Evolutionary conservation across 1,140 invertebrate genomes (phyloP).

Genomic region (Pollicipes pollicipes): DNA sequence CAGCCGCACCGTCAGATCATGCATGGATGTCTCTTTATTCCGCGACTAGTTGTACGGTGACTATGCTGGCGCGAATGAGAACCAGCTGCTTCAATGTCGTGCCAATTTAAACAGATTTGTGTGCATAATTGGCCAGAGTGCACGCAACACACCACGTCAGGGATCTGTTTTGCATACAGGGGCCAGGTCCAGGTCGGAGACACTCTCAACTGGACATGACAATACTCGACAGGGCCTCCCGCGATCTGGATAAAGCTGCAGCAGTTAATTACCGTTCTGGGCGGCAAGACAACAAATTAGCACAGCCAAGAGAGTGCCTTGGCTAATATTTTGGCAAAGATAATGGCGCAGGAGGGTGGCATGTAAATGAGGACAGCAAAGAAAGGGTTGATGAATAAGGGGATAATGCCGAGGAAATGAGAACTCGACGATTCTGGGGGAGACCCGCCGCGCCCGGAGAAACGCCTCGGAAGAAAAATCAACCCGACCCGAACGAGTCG

Average conservation of each 20-base stretch:
- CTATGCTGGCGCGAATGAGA: too few species aligned
- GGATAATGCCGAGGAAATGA: background rate
- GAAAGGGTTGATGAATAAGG: slow-evolving; percentile 1
- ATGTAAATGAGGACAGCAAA: background rate
- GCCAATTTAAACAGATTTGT: too few species aligned
- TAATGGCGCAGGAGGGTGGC: background rate
- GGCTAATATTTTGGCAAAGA: slow-evolving; percentile 2
- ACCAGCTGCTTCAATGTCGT: too few species aligned
- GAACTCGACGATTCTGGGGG: background rate
- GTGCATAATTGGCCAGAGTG: too few species aligned
- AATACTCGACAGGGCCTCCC: background rate
- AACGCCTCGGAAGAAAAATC: background rate
- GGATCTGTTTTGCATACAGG: too few species aligned
- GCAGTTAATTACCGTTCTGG: background rate
- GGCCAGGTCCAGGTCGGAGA: too few species aligned
- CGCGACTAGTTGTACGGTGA: too few species aligned
- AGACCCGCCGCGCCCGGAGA: background rate
- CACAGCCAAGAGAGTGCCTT: background rate
- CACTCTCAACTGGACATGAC: background rate
- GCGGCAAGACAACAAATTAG: background rate
- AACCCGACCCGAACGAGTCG: too few species aligned
- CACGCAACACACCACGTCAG: too few species aligned
- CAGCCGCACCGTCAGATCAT: too few species aligned
- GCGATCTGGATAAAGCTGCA: background rate
- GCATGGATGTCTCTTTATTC: too few species aligned